Conservation (phyloP, 1,140 invertebrate genomes). For the Sminthurides bifidus region DNA sequence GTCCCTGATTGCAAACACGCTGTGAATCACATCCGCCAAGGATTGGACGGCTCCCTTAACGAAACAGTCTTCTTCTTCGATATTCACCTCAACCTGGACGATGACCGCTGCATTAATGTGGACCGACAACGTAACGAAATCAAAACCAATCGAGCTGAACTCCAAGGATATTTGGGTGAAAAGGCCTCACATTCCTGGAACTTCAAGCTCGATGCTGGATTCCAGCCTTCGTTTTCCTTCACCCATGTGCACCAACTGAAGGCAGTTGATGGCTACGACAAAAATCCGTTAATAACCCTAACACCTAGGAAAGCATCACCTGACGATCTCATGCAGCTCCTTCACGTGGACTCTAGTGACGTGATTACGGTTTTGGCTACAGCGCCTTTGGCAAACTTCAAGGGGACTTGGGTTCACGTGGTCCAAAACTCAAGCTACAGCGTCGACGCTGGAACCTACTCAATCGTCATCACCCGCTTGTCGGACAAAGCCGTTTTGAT, state of each 20-base stretch:
- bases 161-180: constrained; percentile 10
- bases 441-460: background rate
- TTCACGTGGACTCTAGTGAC: background rate
- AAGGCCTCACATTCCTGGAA: constrained; percentile 20
- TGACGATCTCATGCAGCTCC: background rate
- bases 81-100: constrained; percentile 12
- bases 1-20: constrained; percentile 10
- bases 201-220: constrained; percentile 16
- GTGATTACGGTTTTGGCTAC: background rate
- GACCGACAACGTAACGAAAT: constrained; percentile 24
- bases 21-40: constrained; percentile 10
- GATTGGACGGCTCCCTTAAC: constrained; percentile 4
- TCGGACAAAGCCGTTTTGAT: background rate
- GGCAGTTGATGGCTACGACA: constrained; percentile 13
- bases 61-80: constrained; percentile 14
- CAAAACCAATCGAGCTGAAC: background rate
- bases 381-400: background rate
- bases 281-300: constrained; percentile 15
- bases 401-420: constrained; percentile 5
- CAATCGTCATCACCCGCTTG: background rate
- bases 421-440: background rate
- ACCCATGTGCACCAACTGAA: constrained; percentile 22
- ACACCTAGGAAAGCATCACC: constrained; percentile 5
- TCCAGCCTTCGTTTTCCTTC: constrained; percentile 18
- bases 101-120: constrained; percentile 16